A percentile compares a stretch with the other conserved stretches of the same genome.
Conservation (phyloP, 2,888 invertebrate species). For the Aphrophora alni region DNA sequence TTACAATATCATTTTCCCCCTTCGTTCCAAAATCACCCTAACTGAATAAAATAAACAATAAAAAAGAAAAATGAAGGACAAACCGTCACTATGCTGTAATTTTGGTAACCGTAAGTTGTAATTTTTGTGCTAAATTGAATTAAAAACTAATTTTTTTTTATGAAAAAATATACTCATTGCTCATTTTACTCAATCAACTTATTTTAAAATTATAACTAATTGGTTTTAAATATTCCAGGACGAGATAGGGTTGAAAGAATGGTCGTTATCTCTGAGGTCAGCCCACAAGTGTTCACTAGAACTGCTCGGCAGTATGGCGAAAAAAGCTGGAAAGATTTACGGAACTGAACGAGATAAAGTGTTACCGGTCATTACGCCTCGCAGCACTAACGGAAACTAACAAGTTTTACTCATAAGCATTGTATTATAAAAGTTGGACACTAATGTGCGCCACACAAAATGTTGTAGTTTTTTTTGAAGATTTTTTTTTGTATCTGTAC, state of each 20-base stretch:
- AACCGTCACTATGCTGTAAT: too few species aligned
- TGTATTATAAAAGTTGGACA: neutral
- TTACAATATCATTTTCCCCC: too few species aligned
- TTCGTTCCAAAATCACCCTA: too few species aligned
- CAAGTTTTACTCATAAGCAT: conserved; percentile 19
- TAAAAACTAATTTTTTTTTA: too few species aligned
- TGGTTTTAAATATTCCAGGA: conserved; percentile 66
- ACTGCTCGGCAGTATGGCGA: conserved; percentile 95
- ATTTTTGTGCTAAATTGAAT: too few species aligned
- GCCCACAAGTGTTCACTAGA: conserved; percentile 97
- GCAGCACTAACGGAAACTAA: conserved; percentile 45
- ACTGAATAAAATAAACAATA: too few species aligned
- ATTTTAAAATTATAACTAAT: too few species aligned
- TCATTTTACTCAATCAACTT: too few species aligned
- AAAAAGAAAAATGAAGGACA: too few species aligned
- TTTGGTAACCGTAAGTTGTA: too few species aligned
- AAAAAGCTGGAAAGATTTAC: conserved; percentile 98
- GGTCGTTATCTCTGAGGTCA: conserved; percentile 93
- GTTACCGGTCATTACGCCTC: conserved; percentile 51
- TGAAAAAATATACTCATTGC: too few species aligned
- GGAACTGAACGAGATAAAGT: conserved; percentile 73
- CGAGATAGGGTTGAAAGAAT: conserved; percentile 98
- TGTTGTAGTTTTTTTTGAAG: too few species aligned
- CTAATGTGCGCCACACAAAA: neutral
- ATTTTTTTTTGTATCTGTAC: neutral